Evolutionary conservation across 2,888 invertebrate species (phyloP), one percentile per base, ranked within the genome.

Genomic region (Dolichomitus sp.): DNA sequence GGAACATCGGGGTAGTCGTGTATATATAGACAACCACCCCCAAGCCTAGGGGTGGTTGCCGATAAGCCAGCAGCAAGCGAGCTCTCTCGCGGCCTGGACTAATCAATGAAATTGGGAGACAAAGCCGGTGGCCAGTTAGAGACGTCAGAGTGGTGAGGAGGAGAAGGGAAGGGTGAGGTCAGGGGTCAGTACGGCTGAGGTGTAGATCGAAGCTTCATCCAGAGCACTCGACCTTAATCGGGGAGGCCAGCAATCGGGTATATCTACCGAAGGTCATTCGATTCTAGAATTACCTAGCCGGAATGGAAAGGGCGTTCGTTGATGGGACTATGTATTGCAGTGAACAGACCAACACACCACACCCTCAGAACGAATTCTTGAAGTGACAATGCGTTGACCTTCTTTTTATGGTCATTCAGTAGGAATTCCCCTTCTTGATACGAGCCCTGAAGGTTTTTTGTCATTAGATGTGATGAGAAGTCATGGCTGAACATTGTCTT

Each of bases 41-140:
- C 72, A 57, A 61, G 52, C 27, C 78, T 66, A 33, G 83, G 78
- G 83, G 84, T 69, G 80, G 85, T 50, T 79, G 84, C 84, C 88
- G 90, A 91, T 90, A 89, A 88, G 88, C 88, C 87, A 78, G 85
- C 69, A 84, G 87, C 87, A 81, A 88, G 79, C 80, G 82, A 81
- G 80, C 80, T 76, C 82, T 59, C 79, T 79, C 80, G 75, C 80
- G 78, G 61, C 80, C 80, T 75, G 85, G 87, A 90, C 92, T 91
- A 93, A 93, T 93, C 93, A 93, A 92, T 92, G 93, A 90, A 92
- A 93, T 93, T 93, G 93, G 90, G 88, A 92, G 93, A 92, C 92
- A 93, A 93, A 91, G 90, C 89, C 89, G 72, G 66, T 68, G 83
- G 76, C 76, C 80, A 80, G 80, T 83, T 76, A 73, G 68, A 80